phyloP scores from a whole-genome alignment of 2,888 invertebrate species.

The Erebia palarica region DNA sequence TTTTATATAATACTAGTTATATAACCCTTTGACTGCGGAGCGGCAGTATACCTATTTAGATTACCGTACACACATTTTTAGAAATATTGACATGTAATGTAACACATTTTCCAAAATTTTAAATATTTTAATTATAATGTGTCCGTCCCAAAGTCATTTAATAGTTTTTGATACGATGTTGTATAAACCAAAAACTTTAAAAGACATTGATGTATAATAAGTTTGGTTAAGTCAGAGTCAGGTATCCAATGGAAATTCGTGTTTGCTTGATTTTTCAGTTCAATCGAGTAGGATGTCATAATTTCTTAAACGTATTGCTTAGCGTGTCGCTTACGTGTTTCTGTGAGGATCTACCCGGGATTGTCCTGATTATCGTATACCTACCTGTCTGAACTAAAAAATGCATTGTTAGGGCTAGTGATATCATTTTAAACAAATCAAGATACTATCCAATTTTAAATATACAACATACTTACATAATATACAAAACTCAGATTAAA shows the following conservation, averaged over 20 bases:
- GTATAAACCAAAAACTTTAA: conserved; percentile 30
- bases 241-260: not conserved
- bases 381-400: not conserved
- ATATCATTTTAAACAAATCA: not conserved
- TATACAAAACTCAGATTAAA: not conserved
- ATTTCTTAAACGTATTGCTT: not conserved
- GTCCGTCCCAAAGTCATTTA: conserved; percentile 81
- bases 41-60: not conserved
- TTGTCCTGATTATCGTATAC: not conserved
- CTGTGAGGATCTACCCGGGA: not conserved
- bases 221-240: not conserved
- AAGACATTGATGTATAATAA: conserved; percentile 17
- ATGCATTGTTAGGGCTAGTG: not conserved
- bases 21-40: too few relatives aligned
- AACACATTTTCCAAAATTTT: conserved; percentile 19
- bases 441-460: not conserved
- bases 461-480: not conserved
- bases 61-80: conserved; percentile 17
- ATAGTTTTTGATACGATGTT: conserved; percentile 61
- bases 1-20: conserved; percentile 4
- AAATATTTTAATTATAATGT: conserved; percentile 64
- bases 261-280: not conserved
- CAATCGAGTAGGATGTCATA: not conserved
- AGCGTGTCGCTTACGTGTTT: not conserved
- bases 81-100: conserved; percentile 22